These are phyloP conservation scores for Hanleya hanleyi DNA, from an alignment of 2,888 invertebrate species.

Conservation along the genomic window DNA sequence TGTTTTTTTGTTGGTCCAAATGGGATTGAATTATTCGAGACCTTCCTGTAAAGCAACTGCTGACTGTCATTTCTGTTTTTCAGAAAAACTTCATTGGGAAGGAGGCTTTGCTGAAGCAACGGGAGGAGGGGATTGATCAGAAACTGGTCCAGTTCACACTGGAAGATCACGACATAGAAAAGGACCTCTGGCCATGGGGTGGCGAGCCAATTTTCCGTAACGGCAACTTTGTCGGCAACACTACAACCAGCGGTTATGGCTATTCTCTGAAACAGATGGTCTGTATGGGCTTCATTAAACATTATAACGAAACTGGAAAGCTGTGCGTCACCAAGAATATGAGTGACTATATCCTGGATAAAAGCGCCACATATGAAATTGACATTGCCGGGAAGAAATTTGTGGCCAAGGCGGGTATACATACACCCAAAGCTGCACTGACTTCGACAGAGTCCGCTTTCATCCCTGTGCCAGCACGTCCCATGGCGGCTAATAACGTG, in stretches of 20 bases:
- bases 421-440: slow-evolving; percentile 76
- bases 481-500: not conserved
- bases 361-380: slow-evolving; percentile 89
- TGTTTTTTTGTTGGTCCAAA: no score
- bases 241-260: slow-evolving; percentile 97
- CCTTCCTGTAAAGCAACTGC: no score
- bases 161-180: slow-evolving; percentile 91
- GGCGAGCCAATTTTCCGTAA: slow-evolving; percentile 95
- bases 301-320: slow-evolving; percentile 81
- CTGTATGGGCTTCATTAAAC: slow-evolving; percentile 94
- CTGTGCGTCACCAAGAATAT: slow-evolving; percentile 79
- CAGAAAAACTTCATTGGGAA: slow-evolving; percentile 88
- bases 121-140: slow-evolving; percentile 87
- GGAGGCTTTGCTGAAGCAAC: slow-evolving; percentile 88
- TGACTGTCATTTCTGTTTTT: no score
- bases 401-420: slow-evolving; percentile 84
- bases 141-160: slow-evolving; percentile 94
- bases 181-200: slow-evolving; percentile 97
- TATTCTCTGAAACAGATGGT: slow-evolving; percentile 79
- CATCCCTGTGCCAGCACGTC: slow-evolving; percentile 43
- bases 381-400: slow-evolving; percentile 90
- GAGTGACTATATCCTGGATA: slow-evolving; percentile 69
- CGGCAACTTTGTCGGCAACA: slow-evolving; percentile 91
- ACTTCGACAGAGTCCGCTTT: slow-evolving; percentile 51
- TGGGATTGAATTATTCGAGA: no score